phyloP scores from a whole-genome alignment of 2,113 vertebrate genomes.

The Aramus guarauna region DNA sequence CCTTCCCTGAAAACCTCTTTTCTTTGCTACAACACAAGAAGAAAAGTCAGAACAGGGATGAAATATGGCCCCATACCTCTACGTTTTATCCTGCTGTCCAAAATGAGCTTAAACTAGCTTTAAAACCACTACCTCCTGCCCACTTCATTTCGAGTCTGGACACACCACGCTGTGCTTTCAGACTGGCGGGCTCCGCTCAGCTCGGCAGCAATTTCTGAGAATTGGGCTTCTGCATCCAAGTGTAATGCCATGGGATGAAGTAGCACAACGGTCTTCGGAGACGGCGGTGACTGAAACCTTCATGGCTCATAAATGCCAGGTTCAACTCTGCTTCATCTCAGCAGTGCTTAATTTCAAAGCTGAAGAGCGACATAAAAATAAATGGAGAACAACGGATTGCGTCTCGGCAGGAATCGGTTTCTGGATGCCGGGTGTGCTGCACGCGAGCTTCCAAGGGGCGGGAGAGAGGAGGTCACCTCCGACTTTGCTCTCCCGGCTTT shows the following conservation, averaged over 20 bases:
- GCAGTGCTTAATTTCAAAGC: background rate
- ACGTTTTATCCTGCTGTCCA: background rate
- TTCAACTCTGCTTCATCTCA: background rate
- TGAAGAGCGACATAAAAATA: background rate
- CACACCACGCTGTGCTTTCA: background rate
- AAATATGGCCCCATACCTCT: background rate
- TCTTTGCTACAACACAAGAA: background rate
- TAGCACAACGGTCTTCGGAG: background rate
- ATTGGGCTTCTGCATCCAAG: background rate
- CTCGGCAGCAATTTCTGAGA: background rate
- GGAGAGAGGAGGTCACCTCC: background rate
- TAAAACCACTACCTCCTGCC: background rate
- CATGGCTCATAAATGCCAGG: constrained; percentile 7
- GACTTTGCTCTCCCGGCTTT: background rate
- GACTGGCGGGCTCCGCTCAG: background rate
- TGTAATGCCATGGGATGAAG: background rate
- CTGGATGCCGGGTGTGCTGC: background rate
- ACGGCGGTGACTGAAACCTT: background rate
- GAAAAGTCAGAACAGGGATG: background rate
- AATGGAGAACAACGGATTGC: background rate
- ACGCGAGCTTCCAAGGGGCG: background rate
- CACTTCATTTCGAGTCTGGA: background rate
- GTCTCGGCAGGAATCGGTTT: background rate
- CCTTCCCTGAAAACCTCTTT: background rate
- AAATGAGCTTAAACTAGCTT: background rate